phyloP scores from a whole-genome alignment of 1,140 invertebrate species.

The Copidosoma floridanum region DNA sequence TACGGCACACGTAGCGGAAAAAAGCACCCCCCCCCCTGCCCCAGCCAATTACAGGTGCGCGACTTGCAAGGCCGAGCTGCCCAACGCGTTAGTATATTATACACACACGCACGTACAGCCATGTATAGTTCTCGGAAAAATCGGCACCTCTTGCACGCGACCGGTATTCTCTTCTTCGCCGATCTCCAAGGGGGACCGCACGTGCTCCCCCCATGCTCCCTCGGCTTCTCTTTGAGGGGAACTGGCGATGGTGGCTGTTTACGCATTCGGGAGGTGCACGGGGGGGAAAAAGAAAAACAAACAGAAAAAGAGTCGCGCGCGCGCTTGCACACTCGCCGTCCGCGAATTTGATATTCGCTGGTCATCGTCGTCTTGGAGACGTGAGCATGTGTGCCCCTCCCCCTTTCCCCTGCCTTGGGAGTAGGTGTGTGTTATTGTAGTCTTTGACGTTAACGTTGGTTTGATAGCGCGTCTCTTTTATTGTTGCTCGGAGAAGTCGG shows the following conservation, averaged over 20 bases:
- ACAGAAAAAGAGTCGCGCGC: not conserved
- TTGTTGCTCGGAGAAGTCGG: too few relatives aligned
- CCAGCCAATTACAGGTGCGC: too few relatives aligned
- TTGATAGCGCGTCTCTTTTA: too few relatives aligned
- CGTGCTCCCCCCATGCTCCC: not conserved
- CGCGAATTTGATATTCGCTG: slow-evolving; percentile 9
- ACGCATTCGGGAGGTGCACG: not conserved
- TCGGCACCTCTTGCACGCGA: too few relatives aligned
- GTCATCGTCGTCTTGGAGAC: slow-evolving; percentile 19
- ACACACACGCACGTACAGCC: too few relatives aligned
- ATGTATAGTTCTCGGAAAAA: slow-evolving; percentile 26
- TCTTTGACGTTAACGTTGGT: too few relatives aligned
- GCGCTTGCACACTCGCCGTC: not conserved
- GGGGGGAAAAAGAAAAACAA: not conserved
- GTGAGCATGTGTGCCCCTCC: slow-evolving; percentile 15
- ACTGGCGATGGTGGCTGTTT: not conserved
- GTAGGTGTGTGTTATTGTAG: too few relatives aligned
- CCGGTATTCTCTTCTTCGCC: too few relatives aligned
- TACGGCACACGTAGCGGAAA: not conserved
- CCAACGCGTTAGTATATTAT: too few relatives aligned
- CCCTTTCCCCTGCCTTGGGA: too few relatives aligned
- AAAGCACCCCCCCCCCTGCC: too few relatives aligned
- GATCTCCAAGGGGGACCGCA: not conserved
- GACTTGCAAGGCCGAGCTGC: too few relatives aligned
- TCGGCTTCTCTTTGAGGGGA: not conserved